Evolutionary conservation across 2,113 vertebrate genomes (phyloP).

Genomic region (Siniperca chuatsi): DNA sequence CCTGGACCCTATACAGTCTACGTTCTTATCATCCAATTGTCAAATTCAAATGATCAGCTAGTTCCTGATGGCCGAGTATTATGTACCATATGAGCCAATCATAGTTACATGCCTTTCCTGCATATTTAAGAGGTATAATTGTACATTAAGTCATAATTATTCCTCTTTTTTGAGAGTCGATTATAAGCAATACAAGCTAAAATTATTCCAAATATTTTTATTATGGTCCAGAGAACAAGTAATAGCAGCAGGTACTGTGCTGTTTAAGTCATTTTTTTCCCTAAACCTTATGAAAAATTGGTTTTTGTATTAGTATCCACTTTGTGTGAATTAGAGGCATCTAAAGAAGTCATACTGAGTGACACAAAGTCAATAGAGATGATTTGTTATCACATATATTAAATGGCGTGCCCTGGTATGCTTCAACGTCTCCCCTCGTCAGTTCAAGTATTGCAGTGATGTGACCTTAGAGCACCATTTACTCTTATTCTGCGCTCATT

Average conservation of each 20-base stretch:
- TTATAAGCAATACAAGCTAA: not conserved
- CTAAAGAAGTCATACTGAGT: not conserved
- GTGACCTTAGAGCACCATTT: not conserved
- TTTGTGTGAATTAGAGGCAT: not conserved
- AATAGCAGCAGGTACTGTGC: not conserved
- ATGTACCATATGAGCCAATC: not conserved
- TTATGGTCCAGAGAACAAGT: not conserved
- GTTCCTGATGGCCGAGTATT: slow-evolving; percentile 57
- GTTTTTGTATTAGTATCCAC: not conserved
- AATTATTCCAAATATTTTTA: not conserved
- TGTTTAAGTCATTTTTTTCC: not conserved
- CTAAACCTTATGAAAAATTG: not conserved
- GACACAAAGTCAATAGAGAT: not conserved
- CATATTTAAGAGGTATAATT: not conserved
- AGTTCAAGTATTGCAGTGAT: not conserved
- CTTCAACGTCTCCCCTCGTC: not conserved
- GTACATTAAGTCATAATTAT: not conserved
- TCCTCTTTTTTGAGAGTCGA: not conserved
- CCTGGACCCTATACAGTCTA: slow-evolving; percentile 43
- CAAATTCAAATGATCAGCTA: slow-evolving; percentile 49
- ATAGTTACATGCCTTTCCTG: not conserved
- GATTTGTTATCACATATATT: not conserved
- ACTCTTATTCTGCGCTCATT: not conserved
- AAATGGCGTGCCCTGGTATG: not conserved
- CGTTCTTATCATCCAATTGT: slow-evolving; percentile 46